Percentiles rank a stretch among this genome's conserved stretches.
Evolutionary conservation across 2,888 invertebrate species (phyloP).

Genomic region (Myathropa florea): DNA sequence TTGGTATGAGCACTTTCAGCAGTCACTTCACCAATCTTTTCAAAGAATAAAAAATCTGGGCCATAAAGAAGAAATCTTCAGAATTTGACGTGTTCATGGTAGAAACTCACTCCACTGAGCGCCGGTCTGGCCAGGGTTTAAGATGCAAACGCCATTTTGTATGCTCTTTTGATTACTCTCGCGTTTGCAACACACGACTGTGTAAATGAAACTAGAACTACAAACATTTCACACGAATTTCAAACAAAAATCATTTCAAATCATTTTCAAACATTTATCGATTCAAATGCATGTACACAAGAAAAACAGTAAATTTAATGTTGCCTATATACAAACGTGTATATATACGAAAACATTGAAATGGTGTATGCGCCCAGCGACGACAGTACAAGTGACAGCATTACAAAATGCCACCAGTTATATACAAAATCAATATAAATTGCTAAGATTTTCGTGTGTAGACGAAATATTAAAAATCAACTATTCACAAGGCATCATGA

Average conservation of each 20-base stretch:
- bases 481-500: neutral
- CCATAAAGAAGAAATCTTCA: neutral
- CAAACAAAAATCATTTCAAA: neutral
- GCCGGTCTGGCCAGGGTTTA: slow-evolving; percentile 7
- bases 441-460: neutral
- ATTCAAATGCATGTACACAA: neutral
- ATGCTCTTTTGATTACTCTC: neutral
- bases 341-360: slow-evolving; percentile 19
- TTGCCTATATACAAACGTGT: neutral
- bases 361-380: slow-evolving; percentile 47
- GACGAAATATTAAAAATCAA: neutral
- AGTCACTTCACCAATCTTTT: neutral
- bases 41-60: neutral
- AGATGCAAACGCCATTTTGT: slow-evolving; percentile 46
- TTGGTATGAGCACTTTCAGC: neutral
- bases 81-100: neutral
- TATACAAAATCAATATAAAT: slow-evolving; percentile 46
- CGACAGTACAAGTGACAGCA: slow-evolving; percentile 35
- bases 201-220: neutral
- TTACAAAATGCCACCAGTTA: slow-evolving; percentile 24
- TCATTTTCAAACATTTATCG: neutral
- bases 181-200: neutral
- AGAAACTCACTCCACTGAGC: neutral
- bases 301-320: neutral
- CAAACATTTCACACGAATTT: neutral